These are phyloP conservation scores for Polydrusus tereticollis DNA, from an alignment of 2,888 invertebrate species.

Conservation along the genomic window DNA sequence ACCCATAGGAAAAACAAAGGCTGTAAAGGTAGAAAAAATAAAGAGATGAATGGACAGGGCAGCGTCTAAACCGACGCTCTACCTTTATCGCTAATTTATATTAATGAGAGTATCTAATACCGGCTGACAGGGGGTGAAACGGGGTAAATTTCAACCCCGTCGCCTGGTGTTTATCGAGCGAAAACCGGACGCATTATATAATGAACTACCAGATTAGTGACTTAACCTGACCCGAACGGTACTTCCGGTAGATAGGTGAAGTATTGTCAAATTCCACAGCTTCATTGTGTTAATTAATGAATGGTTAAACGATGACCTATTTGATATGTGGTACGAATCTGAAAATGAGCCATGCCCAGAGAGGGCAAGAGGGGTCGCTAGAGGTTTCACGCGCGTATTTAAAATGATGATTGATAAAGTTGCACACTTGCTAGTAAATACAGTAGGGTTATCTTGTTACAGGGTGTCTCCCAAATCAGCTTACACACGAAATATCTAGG, in stretches of 20 bases:
- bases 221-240: slow-evolving; percentile 55
- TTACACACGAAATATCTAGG: too few species aligned
- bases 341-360: too few species aligned
- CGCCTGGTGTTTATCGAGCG: slow-evolving; percentile 61
- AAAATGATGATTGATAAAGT: too few species aligned
- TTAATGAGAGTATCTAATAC: slow-evolving; percentile 65
- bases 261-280: slow-evolving; percentile 31
- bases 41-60: slow-evolving; percentile 48
- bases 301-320: background rate
- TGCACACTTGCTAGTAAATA: too few species aligned
- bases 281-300: background rate
- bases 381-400: too few species aligned
- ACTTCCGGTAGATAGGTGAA: slow-evolving; percentile 45
- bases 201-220: slow-evolving; percentile 63
- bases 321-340: background rate
- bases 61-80: slow-evolving; percentile 44
- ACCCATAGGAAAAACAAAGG: slow-evolving; percentile 49
- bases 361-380: too few species aligned
- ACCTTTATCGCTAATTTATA: slow-evolving; percentile 62
- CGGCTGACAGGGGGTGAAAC: slow-evolving; percentile 58
- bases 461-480: too few species aligned
- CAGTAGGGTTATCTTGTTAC: too few species aligned
- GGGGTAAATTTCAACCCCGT: slow-evolving; percentile 46
- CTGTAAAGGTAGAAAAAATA: slow-evolving; percentile 43
- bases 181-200: slow-evolving; percentile 62